A percentile compares a stretch with the other conserved stretches of the same genome.
Conservation (phyloP, 2,888 invertebrate species). For the Drosophila kambysellisi region DNA sequence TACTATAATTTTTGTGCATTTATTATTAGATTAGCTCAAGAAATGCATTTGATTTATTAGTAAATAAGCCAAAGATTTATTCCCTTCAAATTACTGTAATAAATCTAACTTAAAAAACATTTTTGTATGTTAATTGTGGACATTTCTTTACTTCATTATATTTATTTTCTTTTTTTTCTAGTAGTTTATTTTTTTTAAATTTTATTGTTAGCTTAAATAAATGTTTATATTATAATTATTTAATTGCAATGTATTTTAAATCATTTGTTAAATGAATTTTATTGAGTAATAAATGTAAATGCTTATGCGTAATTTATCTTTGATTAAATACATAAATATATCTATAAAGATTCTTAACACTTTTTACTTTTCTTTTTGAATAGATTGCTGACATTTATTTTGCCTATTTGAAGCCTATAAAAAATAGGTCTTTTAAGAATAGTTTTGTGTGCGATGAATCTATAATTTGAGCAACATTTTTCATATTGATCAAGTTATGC, state of each 20-base stretch:
- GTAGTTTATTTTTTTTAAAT: neutral
- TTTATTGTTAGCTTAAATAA: neutral
- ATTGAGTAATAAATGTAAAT: neutral
- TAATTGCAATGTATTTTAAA: neutral
- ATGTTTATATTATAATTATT: neutral
- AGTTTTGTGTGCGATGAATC: neutral
- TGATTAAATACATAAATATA: neutral
- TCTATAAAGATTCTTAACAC: neutral
- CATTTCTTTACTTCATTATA: no score
- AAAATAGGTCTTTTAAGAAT: fast-evolving
- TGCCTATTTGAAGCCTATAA: neutral
- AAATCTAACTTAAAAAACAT: neutral
- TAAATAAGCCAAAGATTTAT: neutral
- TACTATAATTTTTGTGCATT: neutral
- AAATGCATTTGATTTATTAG: neutral
- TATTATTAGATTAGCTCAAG: neutral
- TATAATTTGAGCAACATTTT: neutral
- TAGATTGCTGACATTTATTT: neutral
- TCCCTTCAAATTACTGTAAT: neutral
- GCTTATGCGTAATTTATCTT: neutral
- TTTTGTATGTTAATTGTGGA: neutral
- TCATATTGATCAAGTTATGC: neutral
- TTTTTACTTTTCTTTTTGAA: neutral
- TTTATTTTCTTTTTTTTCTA: neutral
- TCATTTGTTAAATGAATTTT: neutral